Evolutionary conservation across 2,113 vertebrate genomes (phyloP).

Genomic region (Cricetomys ansorgei): DNA sequence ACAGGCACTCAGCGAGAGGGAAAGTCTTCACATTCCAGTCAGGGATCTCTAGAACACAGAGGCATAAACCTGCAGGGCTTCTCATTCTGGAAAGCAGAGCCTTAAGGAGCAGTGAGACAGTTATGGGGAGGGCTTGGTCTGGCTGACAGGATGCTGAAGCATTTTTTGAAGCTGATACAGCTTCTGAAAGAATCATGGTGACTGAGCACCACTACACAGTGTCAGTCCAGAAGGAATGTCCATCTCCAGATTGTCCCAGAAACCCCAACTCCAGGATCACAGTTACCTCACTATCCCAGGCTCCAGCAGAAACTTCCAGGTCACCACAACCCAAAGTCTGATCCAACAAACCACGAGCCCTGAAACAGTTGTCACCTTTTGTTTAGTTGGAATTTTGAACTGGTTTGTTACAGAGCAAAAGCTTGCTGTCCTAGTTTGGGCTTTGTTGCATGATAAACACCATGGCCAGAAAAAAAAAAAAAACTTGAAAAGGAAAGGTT

Average conservation of each 20-base stretch:
- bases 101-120: constrained; percentile 54
- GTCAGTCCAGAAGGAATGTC: no score
- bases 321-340: neutral
- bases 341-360: neutral
- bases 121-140: neutral
- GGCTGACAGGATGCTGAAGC: constrained; percentile 47
- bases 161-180: constrained; percentile 44
- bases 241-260: neutral
- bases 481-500: neutral
- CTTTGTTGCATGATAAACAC: neutral
- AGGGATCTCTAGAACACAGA: neutral
- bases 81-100: no score
- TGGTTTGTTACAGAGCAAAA: neutral
- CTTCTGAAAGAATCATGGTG: constrained; percentile 53
- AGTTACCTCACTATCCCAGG: no score
- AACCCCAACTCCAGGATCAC: neutral
- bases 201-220: rapidly evolving
- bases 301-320: neutral
- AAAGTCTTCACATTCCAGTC: rapidly evolving
- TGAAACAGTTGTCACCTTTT: no score
- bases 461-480: neutral
- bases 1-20: rapidly evolving
- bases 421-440: neutral
- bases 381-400: neutral
- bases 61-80: rapidly evolving